Conservation (phyloP, 2,113 vertebrate genomes). For the Genyomyrus donnyi region DNA sequence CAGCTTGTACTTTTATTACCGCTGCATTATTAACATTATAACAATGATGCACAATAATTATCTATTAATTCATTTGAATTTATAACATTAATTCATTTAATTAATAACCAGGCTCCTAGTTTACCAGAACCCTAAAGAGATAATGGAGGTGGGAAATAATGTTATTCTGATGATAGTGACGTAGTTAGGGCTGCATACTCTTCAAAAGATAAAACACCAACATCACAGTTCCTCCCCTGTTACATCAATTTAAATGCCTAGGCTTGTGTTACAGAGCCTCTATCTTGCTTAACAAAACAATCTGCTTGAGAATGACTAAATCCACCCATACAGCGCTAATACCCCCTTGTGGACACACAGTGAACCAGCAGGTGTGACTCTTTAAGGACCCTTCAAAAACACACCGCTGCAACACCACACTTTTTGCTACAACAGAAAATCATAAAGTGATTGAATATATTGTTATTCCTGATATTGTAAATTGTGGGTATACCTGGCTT, state of each 20-base stretch:
- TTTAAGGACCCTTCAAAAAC: background rate
- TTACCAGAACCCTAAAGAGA: background rate
- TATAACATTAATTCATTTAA: background rate
- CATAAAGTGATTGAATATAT: background rate
- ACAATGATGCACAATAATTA: background rate
- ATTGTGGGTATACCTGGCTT: background rate
- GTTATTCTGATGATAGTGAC: background rate
- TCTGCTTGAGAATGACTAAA: background rate
- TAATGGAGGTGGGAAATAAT: background rate
- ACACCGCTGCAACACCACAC: background rate
- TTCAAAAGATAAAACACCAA: background rate
- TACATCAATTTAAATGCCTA: background rate
- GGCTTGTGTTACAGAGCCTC: background rate
- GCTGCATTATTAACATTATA: background rate
- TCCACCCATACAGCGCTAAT: background rate
- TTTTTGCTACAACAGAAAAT: background rate
- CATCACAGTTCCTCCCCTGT: background rate
- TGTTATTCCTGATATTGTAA: background rate
- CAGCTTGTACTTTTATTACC: background rate
- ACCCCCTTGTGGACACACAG: conserved; percentile 10
- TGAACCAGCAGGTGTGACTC: background rate
- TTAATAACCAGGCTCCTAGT: background rate
- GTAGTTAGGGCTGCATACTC: background rate
- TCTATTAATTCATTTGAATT: background rate
- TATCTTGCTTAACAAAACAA: background rate